Conservation (phyloP, 2,113 vertebrate genomes). For the Petrocephalus microphthalmus region DNA sequence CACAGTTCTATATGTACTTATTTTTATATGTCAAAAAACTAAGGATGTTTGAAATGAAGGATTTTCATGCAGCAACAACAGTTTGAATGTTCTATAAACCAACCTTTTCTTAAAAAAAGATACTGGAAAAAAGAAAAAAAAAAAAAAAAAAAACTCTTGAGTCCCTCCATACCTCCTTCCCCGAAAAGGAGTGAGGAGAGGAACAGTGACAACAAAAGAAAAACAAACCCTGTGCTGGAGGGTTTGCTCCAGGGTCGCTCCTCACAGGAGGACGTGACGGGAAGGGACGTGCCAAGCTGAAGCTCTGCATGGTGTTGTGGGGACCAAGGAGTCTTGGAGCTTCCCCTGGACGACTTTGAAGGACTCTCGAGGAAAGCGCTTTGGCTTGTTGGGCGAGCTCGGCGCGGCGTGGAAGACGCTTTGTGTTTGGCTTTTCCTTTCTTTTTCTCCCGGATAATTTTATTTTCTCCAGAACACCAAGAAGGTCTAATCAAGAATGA, state of each 20-base stretch:
- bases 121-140: constrained; percentile 42
- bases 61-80: constrained; percentile 46
- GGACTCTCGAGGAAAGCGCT: neutral
- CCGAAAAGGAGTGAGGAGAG: neutral
- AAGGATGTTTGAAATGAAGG: constrained; percentile 51
- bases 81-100: constrained; percentile 52
- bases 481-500: neutral
- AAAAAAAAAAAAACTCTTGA: constrained; percentile 38
- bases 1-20: constrained; percentile 31
- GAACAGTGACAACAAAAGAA: neutral
- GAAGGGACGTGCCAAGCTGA: neutral
- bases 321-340: neutral
- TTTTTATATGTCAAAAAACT: constrained; percentile 47
- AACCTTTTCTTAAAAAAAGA: constrained; percentile 33
- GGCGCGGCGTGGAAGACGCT: neutral
- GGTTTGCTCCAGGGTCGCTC: constrained; percentile 6
- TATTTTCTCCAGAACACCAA: neutral
- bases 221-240: neutral
- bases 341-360: constrained; percentile 1
- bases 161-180: constrained; percentile 42
- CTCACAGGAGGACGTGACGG: neutral
- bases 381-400: neutral
- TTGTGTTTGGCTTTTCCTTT: neutral
- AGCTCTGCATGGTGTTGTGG: neutral
- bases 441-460: neutral